phyloP scores from a whole-genome alignment of 2,797 vertebrate species.

The Lepilemur ruficaudatus region DNA sequence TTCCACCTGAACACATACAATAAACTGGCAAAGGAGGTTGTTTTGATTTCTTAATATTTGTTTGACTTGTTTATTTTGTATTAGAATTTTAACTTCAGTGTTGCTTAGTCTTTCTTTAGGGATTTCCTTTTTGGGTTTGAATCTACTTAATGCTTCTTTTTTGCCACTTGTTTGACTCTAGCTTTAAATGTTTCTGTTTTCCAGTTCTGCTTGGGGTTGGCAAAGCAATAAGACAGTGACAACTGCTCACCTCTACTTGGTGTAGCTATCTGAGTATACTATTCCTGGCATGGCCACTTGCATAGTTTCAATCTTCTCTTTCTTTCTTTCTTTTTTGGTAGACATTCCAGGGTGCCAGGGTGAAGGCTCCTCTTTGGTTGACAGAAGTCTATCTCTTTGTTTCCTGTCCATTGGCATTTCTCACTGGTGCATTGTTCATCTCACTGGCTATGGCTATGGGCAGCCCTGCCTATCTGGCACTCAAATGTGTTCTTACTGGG shows the following conservation, averaged over 20 bases:
- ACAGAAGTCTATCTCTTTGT: not conserved
- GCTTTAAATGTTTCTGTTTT: not conserved
- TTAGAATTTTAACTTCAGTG: not conserved
- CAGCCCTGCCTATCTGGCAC: not conserved
- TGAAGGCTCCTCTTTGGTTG: not conserved
- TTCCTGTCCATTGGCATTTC: not conserved
- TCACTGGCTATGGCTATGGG: not conserved
- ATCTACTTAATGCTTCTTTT: not conserved
- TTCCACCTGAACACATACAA: not conserved
- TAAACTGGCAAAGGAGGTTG: not conserved
- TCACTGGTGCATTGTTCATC: not conserved
- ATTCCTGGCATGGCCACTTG: not conserved
- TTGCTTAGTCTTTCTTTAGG: not conserved
- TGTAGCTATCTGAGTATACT: not conserved
- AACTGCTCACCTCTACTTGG: not conserved
- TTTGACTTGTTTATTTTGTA: not conserved
- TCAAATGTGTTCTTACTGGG: not conserved
- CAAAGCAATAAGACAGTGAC: not conserved
- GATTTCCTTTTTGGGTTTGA: not conserved
- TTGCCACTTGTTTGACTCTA: not conserved
- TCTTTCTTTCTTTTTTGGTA: not conserved
- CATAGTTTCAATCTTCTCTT: not conserved
- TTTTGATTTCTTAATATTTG: not conserved
- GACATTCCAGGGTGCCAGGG: not conserved
- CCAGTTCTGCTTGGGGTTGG: not conserved